A percentile compares a stretch with the other conserved stretches of the same genome.
Conservation (phyloP, 2,113 vertebrate species). For the Dascyllus trimaculatus region DNA sequence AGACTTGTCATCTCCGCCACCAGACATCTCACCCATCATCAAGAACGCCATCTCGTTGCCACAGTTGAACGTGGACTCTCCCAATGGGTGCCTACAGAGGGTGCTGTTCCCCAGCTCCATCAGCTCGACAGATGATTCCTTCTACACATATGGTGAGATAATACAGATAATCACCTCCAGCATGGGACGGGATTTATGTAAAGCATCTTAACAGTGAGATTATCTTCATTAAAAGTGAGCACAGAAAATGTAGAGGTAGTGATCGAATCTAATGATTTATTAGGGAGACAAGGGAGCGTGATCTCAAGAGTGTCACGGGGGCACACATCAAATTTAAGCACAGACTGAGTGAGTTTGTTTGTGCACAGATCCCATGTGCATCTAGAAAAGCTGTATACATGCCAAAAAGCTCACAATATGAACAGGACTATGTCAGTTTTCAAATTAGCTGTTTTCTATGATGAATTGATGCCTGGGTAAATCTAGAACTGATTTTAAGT, state of each 20-base stretch:
- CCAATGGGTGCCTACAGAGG: slow-evolving; percentile 82
- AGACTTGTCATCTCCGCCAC: slow-evolving; percentile 84
- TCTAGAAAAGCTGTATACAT: no score
- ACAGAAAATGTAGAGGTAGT: neutral
- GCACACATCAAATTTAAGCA: neutral
- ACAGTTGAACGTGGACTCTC: slow-evolving; percentile 84
- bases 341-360: neutral
- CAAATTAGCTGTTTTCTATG: no score
- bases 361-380: no score
- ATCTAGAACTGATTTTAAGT: no score
- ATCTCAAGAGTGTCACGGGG: neutral
- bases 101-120: slow-evolving; percentile 85
- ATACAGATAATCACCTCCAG: slow-evolving; percentile 35
- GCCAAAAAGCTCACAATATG: no score
- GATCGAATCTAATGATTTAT: slow-evolving; percentile 1
- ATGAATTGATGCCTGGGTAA: no score
- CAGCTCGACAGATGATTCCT: slow-evolving; percentile 83
- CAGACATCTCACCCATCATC: slow-evolving; percentile 93
- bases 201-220: slow-evolving; percentile 47
- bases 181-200: slow-evolving; percentile 6
- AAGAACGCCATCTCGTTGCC: slow-evolving; percentile 95
- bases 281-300: neutral
- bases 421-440: no score
- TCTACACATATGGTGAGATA: slow-evolving; percentile 89
- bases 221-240: slow-evolving; percentile 52